phyloP scores from a whole-genome alignment of 1,140 invertebrate genomes.

The Cecropterus lyciades region DNA sequence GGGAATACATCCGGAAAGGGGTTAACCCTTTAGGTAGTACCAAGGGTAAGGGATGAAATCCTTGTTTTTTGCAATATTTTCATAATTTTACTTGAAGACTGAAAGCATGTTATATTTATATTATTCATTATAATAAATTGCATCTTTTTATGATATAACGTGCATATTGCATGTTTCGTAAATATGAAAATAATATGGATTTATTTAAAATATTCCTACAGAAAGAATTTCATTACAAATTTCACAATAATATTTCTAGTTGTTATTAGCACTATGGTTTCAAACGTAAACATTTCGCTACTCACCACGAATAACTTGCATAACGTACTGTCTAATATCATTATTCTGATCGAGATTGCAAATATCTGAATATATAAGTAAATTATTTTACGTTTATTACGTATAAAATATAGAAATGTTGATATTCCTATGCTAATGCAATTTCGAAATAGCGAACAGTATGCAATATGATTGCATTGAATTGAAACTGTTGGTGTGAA shows the following conservation, averaged over 20 bases:
- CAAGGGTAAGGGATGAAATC: too few species aligned
- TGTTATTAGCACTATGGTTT: background rate
- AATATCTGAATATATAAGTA: slow-evolving; percentile 11
- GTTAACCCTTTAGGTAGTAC: too few species aligned
- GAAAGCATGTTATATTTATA: too few species aligned
- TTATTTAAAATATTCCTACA: too few species aligned
- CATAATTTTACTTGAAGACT: too few species aligned
- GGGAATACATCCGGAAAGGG: too few species aligned
- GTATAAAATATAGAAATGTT: background rate
- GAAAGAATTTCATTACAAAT: too few species aligned
- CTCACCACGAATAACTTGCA: slow-evolving; percentile 9
- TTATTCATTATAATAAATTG: too few species aligned
- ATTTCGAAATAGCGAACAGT: slow-evolving; percentile 3
- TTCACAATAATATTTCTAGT: background rate
- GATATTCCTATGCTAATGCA: background rate
- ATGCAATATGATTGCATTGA: background rate
- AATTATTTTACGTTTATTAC: slow-evolving; percentile 14
- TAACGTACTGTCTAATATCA: slow-evolving; percentile 13
- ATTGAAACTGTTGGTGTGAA: background rate
- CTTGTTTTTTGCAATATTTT: too few species aligned
- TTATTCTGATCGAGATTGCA: slow-evolving; percentile 19
- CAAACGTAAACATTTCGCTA: slow-evolving; percentile 3
- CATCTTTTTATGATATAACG: too few species aligned
- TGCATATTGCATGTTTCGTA: too few species aligned
- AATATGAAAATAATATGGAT: too few species aligned